Conservation (phyloP, 2,113 vertebrate species). For the Mobula birostris region DNA sequence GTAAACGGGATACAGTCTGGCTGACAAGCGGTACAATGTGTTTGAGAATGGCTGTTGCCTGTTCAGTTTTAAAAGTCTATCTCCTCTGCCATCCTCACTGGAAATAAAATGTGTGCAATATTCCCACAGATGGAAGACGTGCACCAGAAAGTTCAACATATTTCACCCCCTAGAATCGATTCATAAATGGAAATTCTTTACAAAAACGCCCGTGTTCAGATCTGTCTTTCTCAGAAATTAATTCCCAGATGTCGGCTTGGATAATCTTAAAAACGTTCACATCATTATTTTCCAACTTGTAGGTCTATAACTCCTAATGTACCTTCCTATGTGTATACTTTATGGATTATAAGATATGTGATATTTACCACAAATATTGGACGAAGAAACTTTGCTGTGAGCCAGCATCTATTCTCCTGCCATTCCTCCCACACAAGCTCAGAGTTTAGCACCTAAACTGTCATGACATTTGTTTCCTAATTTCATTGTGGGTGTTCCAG, state of each 20-base stretch:
- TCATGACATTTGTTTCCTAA: neutral
- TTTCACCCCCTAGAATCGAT: neutral
- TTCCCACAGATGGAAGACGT: neutral
- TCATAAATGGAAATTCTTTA: neutral
- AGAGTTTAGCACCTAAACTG: conserved; percentile 17
- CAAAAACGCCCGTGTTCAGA: neutral
- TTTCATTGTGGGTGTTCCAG: conserved; percentile 32
- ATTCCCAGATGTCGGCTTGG: neutral
- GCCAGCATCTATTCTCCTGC: neutral
- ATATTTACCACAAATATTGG: neutral
- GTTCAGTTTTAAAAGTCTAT: neutral
- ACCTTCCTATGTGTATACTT: neutral
- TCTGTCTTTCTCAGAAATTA: neutral
- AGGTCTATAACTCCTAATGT: neutral
- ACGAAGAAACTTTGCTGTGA: neutral
- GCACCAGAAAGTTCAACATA: neutral
- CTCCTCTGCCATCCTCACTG: neutral
- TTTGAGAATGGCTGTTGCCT: neutral
- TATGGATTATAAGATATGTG: neutral
- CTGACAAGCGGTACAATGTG: neutral
- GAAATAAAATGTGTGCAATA: neutral
- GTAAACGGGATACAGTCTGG: neutral
- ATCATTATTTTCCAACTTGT: neutral
- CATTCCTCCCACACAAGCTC: conserved; percentile 15
- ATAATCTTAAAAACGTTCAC: neutral